Percentiles rank a stretch among this genome's conserved stretches.
These are phyloP conservation scores for Paguma larvata DNA, from an alignment of 2,797 vertebrate genomes.

Conservation along the genomic window DNA sequence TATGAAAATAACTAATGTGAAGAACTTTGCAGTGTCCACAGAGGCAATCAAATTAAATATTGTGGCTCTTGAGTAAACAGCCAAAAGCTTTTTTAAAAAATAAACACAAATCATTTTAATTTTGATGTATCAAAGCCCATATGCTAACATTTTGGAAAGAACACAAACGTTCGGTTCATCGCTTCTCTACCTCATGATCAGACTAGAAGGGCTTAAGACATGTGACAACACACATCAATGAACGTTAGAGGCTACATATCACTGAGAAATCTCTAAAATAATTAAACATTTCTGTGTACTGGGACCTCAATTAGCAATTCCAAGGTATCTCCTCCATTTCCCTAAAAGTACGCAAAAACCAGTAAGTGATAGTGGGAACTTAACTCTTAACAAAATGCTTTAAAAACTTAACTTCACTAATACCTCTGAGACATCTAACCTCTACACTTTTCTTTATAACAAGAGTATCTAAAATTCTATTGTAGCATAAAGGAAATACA, in stretches of 20 bases:
- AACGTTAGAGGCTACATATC: neutral
- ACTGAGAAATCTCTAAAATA: neutral
- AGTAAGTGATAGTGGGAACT: neutral
- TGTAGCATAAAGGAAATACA: neutral
- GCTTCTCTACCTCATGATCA: constrained; percentile 7
- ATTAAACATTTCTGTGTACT: neutral
- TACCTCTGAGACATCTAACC: neutral
- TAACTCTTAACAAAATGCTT: neutral
- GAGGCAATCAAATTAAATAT: constrained; percentile 18
- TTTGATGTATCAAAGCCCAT: neutral
- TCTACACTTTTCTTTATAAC: neutral
- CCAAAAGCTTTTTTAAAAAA: neutral
- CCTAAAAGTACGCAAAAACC: constrained; percentile 4
- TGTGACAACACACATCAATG: neutral
- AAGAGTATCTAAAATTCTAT: neutral
- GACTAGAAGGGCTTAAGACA: neutral
- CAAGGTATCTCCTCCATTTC: neutral
- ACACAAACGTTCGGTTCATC: neutral
- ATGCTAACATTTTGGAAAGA: constrained; percentile 19
- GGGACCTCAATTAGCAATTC: constrained; percentile 27
- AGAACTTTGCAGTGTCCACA: neutral
- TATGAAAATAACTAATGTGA: constrained; percentile 47
- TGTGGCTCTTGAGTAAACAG: neutral
- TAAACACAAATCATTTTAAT: constrained; percentile 38
- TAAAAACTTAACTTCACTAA: constrained; percentile 15